A percentile compares a stretch with the other conserved stretches of the same genome.
phyloP scores from a whole-genome alignment of 2,888 invertebrate genomes.

The Metellina segmentata region DNA sequence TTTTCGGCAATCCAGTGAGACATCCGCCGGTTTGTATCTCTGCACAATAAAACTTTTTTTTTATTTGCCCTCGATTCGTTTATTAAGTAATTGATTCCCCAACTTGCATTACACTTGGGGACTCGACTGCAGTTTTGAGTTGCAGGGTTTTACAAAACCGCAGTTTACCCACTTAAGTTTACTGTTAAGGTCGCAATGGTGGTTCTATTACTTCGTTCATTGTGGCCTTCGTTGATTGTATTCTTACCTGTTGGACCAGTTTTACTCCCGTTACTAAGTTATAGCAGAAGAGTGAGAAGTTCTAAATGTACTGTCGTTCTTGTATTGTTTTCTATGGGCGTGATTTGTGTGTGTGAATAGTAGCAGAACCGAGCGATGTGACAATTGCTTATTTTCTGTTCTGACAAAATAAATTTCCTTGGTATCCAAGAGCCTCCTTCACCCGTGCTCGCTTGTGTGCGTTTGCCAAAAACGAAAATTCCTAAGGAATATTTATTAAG shows the following conservation, averaged over 20 bases:
- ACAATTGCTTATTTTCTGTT: too few species aligned
- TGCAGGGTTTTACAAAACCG: background rate
- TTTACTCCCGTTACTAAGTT: background rate
- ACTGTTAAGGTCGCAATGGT: background rate
- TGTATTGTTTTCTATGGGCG: background rate
- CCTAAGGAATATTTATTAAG: too few species aligned
- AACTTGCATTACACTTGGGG: background rate
- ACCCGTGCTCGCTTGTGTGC: too few species aligned
- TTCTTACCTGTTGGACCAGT: background rate
- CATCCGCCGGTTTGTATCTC: background rate
- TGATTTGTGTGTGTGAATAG: too few species aligned
- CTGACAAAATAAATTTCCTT: too few species aligned
- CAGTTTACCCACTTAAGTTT: background rate
- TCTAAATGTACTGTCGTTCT: background rate
- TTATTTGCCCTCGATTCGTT: background rate
- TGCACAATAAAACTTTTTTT: background rate
- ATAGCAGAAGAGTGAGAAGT: background rate
- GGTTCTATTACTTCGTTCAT: background rate
- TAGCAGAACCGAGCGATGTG: too few species aligned
- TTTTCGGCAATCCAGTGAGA: background rate
- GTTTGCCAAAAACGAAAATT: too few species aligned
- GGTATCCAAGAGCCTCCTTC: too few species aligned
- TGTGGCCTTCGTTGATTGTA: background rate
- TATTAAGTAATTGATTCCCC: background rate
- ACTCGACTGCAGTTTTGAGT: background rate